phyloP scores from a whole-genome alignment of 2,113 vertebrate species.

The Podilymbus podiceps region DNA sequence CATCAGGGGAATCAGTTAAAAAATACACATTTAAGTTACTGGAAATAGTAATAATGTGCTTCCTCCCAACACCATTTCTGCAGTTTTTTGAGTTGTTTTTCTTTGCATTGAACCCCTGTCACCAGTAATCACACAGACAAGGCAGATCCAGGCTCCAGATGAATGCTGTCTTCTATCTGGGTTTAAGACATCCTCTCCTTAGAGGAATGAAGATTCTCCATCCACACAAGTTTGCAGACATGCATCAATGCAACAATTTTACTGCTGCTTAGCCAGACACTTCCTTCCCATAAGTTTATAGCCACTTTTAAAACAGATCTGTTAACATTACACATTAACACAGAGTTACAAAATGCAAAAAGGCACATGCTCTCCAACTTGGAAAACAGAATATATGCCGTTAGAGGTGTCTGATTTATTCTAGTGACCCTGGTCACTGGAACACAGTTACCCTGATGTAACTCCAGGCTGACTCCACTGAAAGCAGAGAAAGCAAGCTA shows the following conservation, averaged over 20 bases:
- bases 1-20: neutral
- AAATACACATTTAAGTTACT: neutral
- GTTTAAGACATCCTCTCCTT: neutral
- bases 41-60: neutral
- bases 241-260: neutral
- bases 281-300: neutral
- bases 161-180: neutral
- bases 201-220: neutral
- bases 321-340: neutral
- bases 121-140: neutral
- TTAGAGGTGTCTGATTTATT: neutral
- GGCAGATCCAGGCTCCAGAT: neutral
- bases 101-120: neutral
- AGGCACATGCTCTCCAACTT: neutral
- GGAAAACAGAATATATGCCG: neutral
- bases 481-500: neutral
- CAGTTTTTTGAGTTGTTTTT: neutral
- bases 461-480: neutral
- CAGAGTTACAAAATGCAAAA: neutral
- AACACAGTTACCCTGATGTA: neutral
- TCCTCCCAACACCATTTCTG: neutral
- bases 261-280: neutral
- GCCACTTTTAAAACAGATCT: neutral
- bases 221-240: neutral
- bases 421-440: neutral